Conservation (phyloP, 2,113 vertebrate species). For the Neodontobutis hainanensis region DNA sequence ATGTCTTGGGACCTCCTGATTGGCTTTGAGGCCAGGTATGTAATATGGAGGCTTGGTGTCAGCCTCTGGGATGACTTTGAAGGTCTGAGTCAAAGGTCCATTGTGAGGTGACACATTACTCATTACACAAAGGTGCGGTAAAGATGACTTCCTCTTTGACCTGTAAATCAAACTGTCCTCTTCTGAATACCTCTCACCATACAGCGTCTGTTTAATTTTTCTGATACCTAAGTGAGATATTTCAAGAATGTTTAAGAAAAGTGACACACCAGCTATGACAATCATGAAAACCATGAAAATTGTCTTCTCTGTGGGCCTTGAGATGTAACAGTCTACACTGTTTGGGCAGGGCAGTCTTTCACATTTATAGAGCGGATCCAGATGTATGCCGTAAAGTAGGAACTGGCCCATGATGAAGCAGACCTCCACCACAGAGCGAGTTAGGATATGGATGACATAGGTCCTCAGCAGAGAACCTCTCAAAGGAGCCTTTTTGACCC, state of each 20-base stretch:
- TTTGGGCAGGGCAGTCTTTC: conserved; percentile 89
- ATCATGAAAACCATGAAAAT: conserved; percentile 98
- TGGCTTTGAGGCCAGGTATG: conserved; percentile 61
- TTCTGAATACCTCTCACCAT: conserved; percentile 62
- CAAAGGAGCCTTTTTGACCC: conserved; percentile 88
- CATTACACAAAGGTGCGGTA: conserved; percentile 73
- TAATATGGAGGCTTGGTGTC: conserved; percentile 66
- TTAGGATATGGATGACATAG: conserved; percentile 93
- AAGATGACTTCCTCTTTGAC: conserved; percentile 76
- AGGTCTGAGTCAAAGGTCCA: conserved; percentile 73
- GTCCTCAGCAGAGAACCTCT: conserved; percentile 89
- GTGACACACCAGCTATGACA: conserved; percentile 86
- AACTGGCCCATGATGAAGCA: conserved; percentile 93
- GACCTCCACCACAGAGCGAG: conserved; percentile 88
- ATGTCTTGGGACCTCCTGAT: conserved; percentile 47
- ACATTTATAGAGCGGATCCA: conserved; percentile 89
- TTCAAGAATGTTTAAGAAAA: conserved; percentile 90
- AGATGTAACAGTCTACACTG: conserved; percentile 94
- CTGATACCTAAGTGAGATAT: conserved; percentile 89
- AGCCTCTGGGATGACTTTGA: conserved; percentile 71
- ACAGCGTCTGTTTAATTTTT: conserved; percentile 85
- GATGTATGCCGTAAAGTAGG: conserved; percentile 88
- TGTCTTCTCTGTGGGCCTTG: conserved; percentile 93
- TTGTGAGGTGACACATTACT: conserved; percentile 75
- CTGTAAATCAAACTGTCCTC: conserved; percentile 76